Conservation (phyloP, 2,113 vertebrate genomes). For the Pelmatolapia mariae region DNA sequence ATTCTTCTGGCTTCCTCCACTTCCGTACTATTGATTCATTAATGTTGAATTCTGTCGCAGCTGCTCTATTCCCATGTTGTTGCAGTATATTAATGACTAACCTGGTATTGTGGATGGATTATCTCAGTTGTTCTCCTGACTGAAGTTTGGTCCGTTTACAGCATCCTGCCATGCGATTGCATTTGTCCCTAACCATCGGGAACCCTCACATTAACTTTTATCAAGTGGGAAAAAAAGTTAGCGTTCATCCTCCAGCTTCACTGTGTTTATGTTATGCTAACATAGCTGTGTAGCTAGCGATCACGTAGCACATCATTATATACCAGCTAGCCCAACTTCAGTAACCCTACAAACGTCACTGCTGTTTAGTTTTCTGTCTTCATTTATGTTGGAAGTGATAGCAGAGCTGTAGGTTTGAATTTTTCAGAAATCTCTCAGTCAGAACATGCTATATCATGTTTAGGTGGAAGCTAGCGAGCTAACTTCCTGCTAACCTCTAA, state of each 20-base stretch:
- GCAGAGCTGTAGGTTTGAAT: not conserved
- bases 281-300: fast-evolving
- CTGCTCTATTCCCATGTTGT: not conserved
- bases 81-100: not conserved
- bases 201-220: too few species aligned
- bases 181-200: too few species aligned
- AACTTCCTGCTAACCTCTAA: not conserved
- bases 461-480: fast-evolving
- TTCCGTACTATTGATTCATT: fast-evolving
- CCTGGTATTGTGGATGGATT: fast-evolving
- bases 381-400: fast-evolving
- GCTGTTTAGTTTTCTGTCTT: not conserved
- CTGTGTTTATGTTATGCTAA: not conserved
- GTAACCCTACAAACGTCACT: too few species aligned
- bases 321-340: fast-evolving
- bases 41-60: not conserved
- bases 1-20: fast-evolving
- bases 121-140: not conserved
- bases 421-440: fast-evolving
- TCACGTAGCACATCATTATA: too few species aligned
- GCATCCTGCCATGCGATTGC: too few species aligned
- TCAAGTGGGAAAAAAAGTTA: too few species aligned
- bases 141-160: not conserved
- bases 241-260: too few species aligned
- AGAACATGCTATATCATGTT: not conserved